phyloP scores from a whole-genome alignment of 2,113 vertebrate species.

The Scopus umbretta region DNA sequence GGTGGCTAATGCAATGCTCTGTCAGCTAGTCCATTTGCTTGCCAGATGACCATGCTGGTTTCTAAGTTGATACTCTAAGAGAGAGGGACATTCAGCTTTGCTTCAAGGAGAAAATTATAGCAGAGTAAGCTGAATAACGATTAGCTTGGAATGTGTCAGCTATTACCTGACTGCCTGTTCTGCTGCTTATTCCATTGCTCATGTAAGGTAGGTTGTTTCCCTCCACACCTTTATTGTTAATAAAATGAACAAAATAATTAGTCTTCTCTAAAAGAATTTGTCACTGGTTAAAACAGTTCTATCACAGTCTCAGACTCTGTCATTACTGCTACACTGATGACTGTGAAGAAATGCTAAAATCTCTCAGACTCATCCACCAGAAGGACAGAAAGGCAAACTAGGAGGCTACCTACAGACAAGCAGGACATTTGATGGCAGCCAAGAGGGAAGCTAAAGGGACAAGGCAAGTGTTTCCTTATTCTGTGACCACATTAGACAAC shows the following conservation, averaged over 20 bases:
- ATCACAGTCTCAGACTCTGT: background rate
- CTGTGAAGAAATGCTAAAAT: background rate
- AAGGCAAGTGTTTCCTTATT: background rate
- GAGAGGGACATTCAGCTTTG: background rate
- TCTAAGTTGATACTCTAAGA: background rate
- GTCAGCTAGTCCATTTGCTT: background rate
- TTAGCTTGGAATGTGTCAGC: background rate
- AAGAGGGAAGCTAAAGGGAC: background rate
- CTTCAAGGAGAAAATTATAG: background rate
- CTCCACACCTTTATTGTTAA: background rate
- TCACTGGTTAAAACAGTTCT: background rate
- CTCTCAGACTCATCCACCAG: background rate
- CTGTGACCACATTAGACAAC: background rate
- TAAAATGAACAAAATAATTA: background rate
- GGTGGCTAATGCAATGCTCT: background rate
- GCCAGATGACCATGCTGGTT: background rate
- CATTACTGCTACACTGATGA: background rate
- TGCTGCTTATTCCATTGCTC: accelerated
- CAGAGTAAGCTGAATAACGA: background rate
- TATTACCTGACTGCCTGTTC: background rate
- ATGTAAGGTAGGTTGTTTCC: background rate
- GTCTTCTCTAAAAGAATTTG: background rate
- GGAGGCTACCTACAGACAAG: background rate
- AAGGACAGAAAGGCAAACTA: background rate
- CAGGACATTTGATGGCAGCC: background rate